Percentiles rank a stretch among this genome's conserved stretches.
These are phyloP conservation scores for Cheilosia variabilis DNA, from an alignment of 2,888 invertebrate genomes.

Conservation along the genomic window DNA sequence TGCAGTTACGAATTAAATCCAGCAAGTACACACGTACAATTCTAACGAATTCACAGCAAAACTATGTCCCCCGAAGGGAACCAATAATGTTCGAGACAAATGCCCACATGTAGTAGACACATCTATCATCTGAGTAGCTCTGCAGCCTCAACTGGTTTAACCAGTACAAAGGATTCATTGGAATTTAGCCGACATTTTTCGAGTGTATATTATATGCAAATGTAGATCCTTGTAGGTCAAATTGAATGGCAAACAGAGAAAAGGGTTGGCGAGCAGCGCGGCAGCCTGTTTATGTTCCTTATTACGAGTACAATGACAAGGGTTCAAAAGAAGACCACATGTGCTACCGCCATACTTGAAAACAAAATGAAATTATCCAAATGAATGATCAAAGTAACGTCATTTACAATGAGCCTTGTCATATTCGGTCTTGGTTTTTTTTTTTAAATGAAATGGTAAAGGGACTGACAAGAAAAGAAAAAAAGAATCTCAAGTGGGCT, in stretches of 20 bases:
- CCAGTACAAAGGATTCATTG: constrained; percentile 63
- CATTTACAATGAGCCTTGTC: constrained; percentile 73
- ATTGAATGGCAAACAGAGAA: constrained; percentile 47
- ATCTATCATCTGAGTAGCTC: not conserved
- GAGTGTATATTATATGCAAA: not conserved
- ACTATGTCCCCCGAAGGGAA: not conserved
- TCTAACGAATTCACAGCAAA: not conserved
- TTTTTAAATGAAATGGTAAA: not conserved
- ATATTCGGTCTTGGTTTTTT: constrained; percentile 42
- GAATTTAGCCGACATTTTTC: constrained; percentile 73
- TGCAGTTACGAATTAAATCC: no score
- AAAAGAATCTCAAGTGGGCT: constrained; percentile 64
- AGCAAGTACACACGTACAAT: no score
- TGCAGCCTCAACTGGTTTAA: constrained; percentile 33
- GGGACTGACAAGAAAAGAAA: not conserved
- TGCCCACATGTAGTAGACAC: no score
- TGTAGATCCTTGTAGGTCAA: constrained; percentile 72
- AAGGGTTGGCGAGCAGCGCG: constrained; percentile 54
- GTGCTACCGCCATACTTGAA: constrained; percentile 37
- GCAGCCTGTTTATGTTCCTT: constrained; percentile 54
- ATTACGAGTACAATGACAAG: constrained; percentile 58
- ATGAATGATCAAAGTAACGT: constrained; percentile 75
- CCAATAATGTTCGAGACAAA: no score
- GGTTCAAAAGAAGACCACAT: constrained; percentile 64
- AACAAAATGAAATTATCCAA: constrained; percentile 75